Evolutionary conservation across 2,888 invertebrate species (phyloP).

Genomic region (Microctonus hyperodae): DNA sequence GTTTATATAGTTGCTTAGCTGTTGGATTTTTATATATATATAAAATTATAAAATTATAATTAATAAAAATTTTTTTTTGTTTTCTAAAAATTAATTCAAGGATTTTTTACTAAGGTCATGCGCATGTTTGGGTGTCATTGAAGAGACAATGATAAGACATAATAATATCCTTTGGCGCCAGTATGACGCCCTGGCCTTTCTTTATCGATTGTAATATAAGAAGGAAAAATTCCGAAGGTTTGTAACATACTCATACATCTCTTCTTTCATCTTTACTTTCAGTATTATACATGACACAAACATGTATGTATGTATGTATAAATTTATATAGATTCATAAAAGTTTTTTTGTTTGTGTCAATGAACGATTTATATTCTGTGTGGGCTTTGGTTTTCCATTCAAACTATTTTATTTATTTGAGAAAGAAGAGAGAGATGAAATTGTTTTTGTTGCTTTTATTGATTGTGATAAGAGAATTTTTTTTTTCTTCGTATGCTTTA

Average conservation of each 20-base stretch:
- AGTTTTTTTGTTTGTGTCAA: not conserved
- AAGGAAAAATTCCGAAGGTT: conserved; percentile 19
- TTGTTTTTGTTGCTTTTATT: not conserved
- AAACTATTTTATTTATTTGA: not conserved
- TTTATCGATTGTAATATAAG: conserved; percentile 55
- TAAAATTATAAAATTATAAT: no score
- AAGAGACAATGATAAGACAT: conserved; percentile 33
- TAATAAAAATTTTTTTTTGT: not conserved
- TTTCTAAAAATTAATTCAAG: not conserved
- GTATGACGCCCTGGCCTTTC: conserved; percentile 46
- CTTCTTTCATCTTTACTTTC: not conserved
- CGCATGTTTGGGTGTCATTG: not conserved
- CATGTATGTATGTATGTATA: not conserved
- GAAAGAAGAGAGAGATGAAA: not conserved
- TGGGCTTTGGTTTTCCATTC: not conserved
- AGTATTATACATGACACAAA: conserved; percentile 10
- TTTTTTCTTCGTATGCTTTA: not conserved
- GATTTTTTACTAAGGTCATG: not conserved
- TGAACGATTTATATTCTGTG: not conserved
- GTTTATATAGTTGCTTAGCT: no score
- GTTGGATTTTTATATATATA: no score
- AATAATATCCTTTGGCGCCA: conserved; percentile 51
- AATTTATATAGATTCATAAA: not conserved
- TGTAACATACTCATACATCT: conserved; percentile 2
- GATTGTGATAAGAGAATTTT: not conserved